These are phyloP conservation scores for Pagrus major DNA, from an alignment of 2,113 vertebrate species.

Conservation along the genomic window DNA sequence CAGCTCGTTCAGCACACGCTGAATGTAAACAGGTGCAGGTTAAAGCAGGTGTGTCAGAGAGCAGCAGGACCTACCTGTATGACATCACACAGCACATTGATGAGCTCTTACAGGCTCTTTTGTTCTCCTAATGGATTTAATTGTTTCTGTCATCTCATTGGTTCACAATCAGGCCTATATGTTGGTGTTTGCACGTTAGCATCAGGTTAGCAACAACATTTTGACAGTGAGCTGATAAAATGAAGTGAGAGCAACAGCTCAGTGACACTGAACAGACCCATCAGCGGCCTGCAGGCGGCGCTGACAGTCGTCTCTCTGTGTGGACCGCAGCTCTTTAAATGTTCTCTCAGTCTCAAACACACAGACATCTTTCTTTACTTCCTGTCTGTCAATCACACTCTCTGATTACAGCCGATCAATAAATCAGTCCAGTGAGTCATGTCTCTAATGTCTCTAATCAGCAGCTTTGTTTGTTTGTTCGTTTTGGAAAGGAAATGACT, in stretches of 20 bases:
- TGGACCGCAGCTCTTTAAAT: no score
- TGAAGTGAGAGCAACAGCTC: no score
- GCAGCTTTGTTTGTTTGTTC: slow-evolving; percentile 47
- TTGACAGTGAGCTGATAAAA: background rate
- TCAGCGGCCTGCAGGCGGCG: background rate
- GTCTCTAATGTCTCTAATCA: slow-evolving; percentile 34
- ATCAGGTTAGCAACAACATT: background rate
- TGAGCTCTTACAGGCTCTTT: no score
- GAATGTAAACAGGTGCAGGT: no score
- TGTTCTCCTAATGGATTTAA: no score
- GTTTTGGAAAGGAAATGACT: slow-evolving; percentile 8
- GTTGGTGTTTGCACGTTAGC: background rate
- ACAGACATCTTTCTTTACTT: background rate
- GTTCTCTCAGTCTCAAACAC: background rate
- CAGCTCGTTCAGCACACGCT: no score
- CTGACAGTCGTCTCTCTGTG: background rate
- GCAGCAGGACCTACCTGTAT: no score
- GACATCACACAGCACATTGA: no score
- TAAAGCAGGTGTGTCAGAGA: no score
- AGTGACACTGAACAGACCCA: no score
- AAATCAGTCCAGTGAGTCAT: background rate
- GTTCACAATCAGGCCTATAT: background rate
- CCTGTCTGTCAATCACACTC: background rate
- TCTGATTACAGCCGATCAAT: background rate
- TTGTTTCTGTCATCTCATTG: background rate